Base-by-base conservation (phyloP, 1,140 invertebrate species). In the Catajapyx aquilonaris region DNA sequence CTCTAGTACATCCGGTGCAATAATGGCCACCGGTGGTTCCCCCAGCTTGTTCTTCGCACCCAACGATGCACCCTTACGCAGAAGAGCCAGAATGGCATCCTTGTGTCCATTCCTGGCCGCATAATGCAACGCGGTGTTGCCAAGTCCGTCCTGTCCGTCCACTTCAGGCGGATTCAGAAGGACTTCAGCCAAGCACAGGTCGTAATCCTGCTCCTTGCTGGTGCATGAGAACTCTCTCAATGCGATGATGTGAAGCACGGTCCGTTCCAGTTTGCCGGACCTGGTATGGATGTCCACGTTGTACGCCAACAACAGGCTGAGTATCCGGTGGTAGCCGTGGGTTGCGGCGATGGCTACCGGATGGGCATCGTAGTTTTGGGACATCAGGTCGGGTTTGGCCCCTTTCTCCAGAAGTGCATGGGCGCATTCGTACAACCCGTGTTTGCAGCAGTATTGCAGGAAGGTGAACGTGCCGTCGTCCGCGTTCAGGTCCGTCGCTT, bases 51-150 rank as follows among this genome's bases (percentile, higher is more conserved):
- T 81, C 41, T 59, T 59, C 10, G 69, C 57, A 0, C 75, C 76
- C 5, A 83, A 61, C 46, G 73, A 79, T 15, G 76, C 73, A 15
- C 78, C 77, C 38, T 64, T 62, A 20, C 64, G 53, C 2, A 83
- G 51, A n/a, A 84, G 49, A 19, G 66, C 51, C 25, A 67, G 50
- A 3, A 73, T 62, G 0, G 66, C 68, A 25, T 68, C 57, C 20
- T 55, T 50, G 42, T 71, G 67, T 7, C 67, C 67, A 43, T 69
- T 69, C 48, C 69, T 68, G 10, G 73, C 70, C 1, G 84, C 81
- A 51, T 84, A 86, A 55, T 87, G 80, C 7, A 88, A 56, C 0
- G 79, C 66, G 9, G 76, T 76, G 44, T 83, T 83, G 9, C 73
- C 70, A 44, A 73, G 75, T 1, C 62, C 57, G 51, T 83, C 79